A percentile compares a stretch with the other conserved stretches of the same genome.
Conservation (phyloP, 1,140 invertebrate genomes). For the Drepana arcuata region DNA sequence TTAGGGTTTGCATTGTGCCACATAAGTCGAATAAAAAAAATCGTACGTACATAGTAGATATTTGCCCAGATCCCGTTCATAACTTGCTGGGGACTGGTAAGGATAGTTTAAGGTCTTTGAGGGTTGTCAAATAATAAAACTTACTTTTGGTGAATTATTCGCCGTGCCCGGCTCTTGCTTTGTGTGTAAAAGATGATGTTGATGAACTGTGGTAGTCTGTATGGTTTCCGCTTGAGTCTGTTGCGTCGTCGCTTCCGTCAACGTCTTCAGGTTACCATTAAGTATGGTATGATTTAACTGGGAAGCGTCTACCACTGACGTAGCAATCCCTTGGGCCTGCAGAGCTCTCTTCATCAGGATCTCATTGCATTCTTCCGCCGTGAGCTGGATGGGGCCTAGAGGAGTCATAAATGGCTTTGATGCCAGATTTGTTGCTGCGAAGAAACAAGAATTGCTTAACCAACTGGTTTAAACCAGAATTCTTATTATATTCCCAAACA, state of each 20-base stretch:
- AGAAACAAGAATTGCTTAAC: background rate
- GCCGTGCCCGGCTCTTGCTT: constrained; percentile 75
- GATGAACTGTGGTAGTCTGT: constrained; percentile 50
- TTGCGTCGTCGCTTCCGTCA: constrained; percentile 65
- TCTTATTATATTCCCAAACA: no score
- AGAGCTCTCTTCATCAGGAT: constrained; percentile 79
- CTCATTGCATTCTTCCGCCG: constrained; percentile 84
- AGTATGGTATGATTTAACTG: constrained; percentile 62
- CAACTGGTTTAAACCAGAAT: background rate
- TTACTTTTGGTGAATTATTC: constrained; percentile 72
- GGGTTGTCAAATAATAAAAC: no score
- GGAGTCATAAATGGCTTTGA: constrained; percentile 75
- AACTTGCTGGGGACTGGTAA: no score
- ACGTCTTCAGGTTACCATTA: constrained; percentile 61
- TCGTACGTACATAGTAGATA: no score
- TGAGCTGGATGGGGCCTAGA: constrained; percentile 79
- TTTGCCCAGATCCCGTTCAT: no score
- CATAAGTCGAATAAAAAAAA: no score
- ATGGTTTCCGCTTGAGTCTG: constrained; percentile 70
- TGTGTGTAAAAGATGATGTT: constrained; percentile 71
- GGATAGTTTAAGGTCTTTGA: no score
- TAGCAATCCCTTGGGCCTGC: constrained; percentile 65
- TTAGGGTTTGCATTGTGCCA: no score
- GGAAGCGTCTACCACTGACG: constrained; percentile 63
- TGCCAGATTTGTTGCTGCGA: constrained; percentile 48